Conservation (phyloP, 2,888 invertebrate species). For the Microplitis manilae region DNA sequence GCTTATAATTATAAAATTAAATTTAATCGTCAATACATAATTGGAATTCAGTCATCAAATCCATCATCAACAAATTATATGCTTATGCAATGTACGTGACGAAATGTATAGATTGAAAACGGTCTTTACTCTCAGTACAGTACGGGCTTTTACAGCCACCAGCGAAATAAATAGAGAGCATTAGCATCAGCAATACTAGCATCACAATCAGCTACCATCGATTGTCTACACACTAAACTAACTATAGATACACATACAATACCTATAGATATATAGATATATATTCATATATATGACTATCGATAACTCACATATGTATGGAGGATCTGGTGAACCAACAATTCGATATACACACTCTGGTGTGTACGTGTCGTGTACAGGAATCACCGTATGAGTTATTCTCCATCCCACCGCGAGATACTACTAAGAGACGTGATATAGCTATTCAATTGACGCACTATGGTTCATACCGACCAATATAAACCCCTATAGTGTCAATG, state of each 20-base stretch:
- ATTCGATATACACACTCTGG: conserved; percentile 2
- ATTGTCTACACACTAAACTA: no score
- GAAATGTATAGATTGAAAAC: conserved; percentile 29
- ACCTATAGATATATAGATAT: conserved; percentile 3
- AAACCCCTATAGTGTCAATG: conserved; percentile 39
- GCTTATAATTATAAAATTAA: no score
- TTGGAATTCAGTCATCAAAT: conserved; percentile 32
- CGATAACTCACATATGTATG: neutral
- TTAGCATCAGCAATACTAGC: no score
- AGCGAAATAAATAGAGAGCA: no score
- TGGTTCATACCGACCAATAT: conserved; percentile 17
- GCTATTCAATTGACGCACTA: conserved; percentile 1
- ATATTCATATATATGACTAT: conserved; percentile 29
- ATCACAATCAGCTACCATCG: no score
- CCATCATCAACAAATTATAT: conserved; percentile 42
- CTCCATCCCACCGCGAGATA: conserved; percentile 22
- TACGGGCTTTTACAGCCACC: no score
- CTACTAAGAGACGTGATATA: neutral
- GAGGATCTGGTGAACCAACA: neutral
- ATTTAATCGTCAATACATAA: conserved; percentile 2
- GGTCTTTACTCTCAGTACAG: conserved; percentile 8
- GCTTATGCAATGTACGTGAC: conserved; percentile 28
- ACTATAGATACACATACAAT: conserved; percentile 7
- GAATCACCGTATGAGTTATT: conserved; percentile 40
- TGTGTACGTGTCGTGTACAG: conserved; percentile 41